These are phyloP conservation scores for Dyspetes luteomarginatus DNA, from an alignment of 2,888 invertebrate genomes.

Conservation along the genomic window DNA sequence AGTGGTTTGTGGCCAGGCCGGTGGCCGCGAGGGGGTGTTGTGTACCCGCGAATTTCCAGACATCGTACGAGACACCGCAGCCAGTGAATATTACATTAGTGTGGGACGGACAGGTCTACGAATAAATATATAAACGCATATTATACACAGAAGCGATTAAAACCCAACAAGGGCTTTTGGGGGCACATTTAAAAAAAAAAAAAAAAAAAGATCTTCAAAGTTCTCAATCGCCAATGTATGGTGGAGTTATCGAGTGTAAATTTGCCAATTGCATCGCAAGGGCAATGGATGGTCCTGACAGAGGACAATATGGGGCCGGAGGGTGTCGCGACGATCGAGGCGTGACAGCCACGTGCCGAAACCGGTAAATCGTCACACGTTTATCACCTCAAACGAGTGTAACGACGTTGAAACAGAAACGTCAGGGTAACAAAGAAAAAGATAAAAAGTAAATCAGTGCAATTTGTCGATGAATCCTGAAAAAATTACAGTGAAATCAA, in stretches of 20 bases:
- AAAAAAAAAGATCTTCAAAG: background rate
- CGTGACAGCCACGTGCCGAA: slow-evolving; percentile 78
- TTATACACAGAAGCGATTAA: background rate
- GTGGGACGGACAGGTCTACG: slow-evolving; percentile 6
- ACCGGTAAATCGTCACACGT: slow-evolving; percentile 36
- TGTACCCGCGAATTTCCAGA: slow-evolving; percentile 50
- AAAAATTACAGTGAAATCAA: background rate
- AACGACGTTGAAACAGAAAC: slow-evolving; percentile 16
- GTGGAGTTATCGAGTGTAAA: background rate
- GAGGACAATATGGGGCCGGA: slow-evolving; percentile 39
- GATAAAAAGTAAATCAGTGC: background rate
- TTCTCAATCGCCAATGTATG: slow-evolving; percentile 17
- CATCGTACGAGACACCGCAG: slow-evolving; percentile 51
- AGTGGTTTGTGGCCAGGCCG: slow-evolving; percentile 47
- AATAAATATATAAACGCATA: slow-evolving; percentile 3
- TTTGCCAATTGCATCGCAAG: slow-evolving; percentile 9
- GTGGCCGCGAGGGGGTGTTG: slow-evolving; percentile 46
- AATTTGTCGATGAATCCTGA: slow-evolving; percentile 10
- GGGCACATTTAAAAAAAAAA: too few relatives aligned
- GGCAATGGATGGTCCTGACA: slow-evolving; percentile 41
- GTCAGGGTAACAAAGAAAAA: background rate
- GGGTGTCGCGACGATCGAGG: slow-evolving; percentile 61
- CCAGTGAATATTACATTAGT: slow-evolving; percentile 13
- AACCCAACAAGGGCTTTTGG: background rate
- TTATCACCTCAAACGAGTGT: background rate